Conservation (phyloP, 1,140 invertebrate genomes). For the Palaemon carinicauda region DNA sequence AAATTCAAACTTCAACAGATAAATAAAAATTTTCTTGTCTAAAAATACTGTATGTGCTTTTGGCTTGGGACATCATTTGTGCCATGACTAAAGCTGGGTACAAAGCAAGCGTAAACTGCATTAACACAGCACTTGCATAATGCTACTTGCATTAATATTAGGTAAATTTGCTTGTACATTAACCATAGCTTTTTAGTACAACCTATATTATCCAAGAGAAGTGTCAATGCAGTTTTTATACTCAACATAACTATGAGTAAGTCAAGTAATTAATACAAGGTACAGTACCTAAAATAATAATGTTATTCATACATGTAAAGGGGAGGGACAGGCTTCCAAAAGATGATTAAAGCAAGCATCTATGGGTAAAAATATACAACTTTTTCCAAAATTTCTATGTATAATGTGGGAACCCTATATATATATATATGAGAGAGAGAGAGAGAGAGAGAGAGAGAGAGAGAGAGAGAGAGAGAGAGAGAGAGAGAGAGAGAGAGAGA, state of each 20-base stretch:
- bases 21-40: too few relatives aligned
- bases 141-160: too few relatives aligned
- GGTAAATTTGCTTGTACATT: too few relatives aligned
- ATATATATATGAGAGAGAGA: neutral
- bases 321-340: neutral
- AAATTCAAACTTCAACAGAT: too few relatives aligned
- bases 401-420: neutral
- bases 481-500: neutral
- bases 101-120: neutral
- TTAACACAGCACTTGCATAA: neutral
- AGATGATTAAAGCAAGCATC: neutral
- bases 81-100: neutral
- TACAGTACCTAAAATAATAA: too few relatives aligned
- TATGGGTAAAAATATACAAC: neutral
- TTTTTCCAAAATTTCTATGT: neutral
- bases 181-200: too few relatives aligned
- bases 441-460: neutral
- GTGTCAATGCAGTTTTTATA: too few relatives aligned
- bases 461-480: neutral
- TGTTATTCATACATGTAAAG: neutral
- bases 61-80: too few relatives aligned
- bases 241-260: too few relatives aligned
- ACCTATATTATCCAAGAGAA: too few relatives aligned
- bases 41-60: too few relatives aligned
- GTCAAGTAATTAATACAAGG: too few relatives aligned